Conservation (phyloP, 2,797 vertebrate genomes). For the Agapornis canus region DNA sequence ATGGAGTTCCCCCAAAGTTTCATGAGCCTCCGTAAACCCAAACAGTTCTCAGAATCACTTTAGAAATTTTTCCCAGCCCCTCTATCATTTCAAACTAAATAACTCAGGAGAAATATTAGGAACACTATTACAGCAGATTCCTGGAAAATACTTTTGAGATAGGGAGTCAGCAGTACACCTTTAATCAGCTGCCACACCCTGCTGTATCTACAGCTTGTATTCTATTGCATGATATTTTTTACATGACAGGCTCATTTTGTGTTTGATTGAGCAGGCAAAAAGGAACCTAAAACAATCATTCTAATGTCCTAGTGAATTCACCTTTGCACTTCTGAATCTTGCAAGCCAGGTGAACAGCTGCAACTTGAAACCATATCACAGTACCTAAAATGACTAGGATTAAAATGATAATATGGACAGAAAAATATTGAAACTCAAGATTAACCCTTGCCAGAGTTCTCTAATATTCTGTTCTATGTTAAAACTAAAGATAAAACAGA, state of each 20-base stretch:
- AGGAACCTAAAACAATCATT: neutral
- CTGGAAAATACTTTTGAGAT: neutral
- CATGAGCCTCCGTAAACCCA: neutral
- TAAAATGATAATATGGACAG: neutral
- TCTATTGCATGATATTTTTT: neutral
- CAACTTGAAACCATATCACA: neutral
- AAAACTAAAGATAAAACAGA: neutral
- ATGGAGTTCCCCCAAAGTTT: neutral
- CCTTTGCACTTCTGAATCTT: neutral
- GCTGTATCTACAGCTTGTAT: neutral
- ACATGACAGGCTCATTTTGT: neutral
- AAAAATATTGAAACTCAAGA: neutral
- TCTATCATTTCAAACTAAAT: neutral
- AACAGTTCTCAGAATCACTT: neutral
- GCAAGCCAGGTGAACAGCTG: neutral
- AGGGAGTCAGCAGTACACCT: neutral
- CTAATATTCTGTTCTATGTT: neutral
- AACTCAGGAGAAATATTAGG: neutral
- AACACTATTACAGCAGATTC: neutral
- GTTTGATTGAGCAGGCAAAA: neutral
- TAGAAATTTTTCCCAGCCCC: neutral
- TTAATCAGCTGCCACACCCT: neutral
- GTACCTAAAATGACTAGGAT: neutral
- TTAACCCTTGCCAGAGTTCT: neutral
- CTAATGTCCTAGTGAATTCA: neutral